Conservation (phyloP, 2,113 vertebrate genomes). For the Sprattus sprattus region DNA sequence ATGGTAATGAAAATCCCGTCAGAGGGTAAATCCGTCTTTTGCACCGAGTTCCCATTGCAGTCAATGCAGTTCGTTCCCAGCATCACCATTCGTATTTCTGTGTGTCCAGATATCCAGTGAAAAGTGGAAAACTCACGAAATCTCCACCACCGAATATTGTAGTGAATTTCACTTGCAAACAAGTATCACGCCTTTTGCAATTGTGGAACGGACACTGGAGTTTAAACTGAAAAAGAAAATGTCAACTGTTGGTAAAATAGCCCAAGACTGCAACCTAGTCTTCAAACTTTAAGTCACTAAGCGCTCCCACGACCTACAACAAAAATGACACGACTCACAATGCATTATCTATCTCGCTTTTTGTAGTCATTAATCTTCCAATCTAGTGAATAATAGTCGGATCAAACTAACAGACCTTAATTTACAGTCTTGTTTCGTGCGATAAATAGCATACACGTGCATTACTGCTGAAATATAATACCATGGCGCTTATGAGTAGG, state of each 20-base stretch:
- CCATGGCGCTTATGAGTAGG: slow-evolving; percentile 28
- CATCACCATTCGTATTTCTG: slow-evolving; percentile 32
- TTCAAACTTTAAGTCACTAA: slow-evolving; percentile 19
- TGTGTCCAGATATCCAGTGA: background rate
- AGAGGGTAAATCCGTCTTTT: slow-evolving; percentile 36
- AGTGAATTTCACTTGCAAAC: background rate
- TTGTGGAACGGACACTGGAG: slow-evolving; percentile 9
- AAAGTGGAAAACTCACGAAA: background rate
- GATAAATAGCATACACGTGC: slow-evolving; percentile 34
- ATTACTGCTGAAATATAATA: slow-evolving; percentile 38
- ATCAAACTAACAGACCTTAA: background rate
- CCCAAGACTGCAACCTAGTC: slow-evolving; percentile 5
- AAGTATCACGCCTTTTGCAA: background rate
- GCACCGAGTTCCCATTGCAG: slow-evolving; percentile 43
- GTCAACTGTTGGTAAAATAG: slow-evolving; percentile 8
- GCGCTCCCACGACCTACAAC: slow-evolving; percentile 15
- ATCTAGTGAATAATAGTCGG: background rate
- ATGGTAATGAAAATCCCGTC: slow-evolving; percentile 49
- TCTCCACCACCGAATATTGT: background rate
- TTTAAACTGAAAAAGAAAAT: slow-evolving; percentile 12
- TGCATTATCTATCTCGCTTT: background rate
- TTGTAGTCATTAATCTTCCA: background rate
- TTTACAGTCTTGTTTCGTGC: slow-evolving; percentile 32
- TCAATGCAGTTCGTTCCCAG: slow-evolving; percentile 38
- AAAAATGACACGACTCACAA: slow-evolving; percentile 12